Evolutionary conservation across 2,113 vertebrate species (phyloP).

Genomic region (Lasiurus borealis): DNA sequence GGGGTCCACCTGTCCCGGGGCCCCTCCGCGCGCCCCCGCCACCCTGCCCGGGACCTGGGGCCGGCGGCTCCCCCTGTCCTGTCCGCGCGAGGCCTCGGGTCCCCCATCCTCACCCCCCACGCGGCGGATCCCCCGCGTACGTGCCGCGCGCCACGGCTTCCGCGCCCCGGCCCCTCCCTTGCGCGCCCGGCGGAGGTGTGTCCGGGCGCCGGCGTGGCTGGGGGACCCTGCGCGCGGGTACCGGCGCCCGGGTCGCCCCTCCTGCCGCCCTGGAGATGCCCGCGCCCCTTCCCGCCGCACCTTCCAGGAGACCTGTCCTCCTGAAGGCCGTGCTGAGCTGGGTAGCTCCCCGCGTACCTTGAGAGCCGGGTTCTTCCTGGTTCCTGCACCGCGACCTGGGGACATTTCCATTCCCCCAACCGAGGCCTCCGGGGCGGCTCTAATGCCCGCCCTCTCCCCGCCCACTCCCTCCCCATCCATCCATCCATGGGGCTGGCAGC

Average conservation of each 20-base stretch:
- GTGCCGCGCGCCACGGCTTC: conserved; percentile 61
- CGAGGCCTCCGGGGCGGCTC: background rate
- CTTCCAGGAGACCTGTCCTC: background rate
- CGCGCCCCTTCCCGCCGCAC: background rate
- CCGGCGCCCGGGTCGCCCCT: no score
- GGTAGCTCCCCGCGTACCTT: background rate
- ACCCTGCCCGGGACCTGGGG: background rate
- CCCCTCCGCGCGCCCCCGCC: background rate
- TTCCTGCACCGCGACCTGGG: background rate
- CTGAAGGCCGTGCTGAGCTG: background rate
- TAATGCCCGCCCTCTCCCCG: background rate
- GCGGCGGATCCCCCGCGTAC: conserved; percentile 4
- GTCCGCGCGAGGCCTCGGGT: background rate
- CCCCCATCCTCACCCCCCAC: background rate
- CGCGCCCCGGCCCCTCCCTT: background rate
- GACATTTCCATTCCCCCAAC: accelerated
- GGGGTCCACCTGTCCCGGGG: background rate
- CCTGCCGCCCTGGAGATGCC: accelerated
- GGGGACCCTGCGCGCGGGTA: accelerated
- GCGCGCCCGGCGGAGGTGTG: conserved; percentile 5
- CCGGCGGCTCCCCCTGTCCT: no score
- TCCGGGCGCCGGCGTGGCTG: background rate
- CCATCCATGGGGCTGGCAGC: background rate
- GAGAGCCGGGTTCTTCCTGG: background rate
- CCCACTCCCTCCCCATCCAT: background rate